Evolutionary conservation across 1,140 invertebrate species (phyloP).

Genomic region (Conopomorpha cramerella): DNA sequence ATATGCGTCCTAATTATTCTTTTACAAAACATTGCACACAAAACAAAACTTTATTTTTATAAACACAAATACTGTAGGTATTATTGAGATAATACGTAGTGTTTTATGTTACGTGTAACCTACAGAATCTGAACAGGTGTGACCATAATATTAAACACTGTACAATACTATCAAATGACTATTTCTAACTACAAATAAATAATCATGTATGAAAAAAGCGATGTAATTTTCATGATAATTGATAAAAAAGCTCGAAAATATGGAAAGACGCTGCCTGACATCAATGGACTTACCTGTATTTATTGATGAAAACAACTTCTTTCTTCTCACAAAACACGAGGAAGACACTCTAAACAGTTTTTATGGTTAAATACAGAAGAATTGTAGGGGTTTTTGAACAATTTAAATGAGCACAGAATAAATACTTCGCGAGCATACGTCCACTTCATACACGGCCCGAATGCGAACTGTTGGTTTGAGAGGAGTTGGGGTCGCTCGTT

Average conservation of each 20-base stretch:
- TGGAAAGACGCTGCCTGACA: conserved; percentile 57
- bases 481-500: conserved; percentile 38
- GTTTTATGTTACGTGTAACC: neutral
- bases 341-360: conserved; percentile 45
- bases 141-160: no score
- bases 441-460: conserved; percentile 37
- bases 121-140: neutral
- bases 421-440: conserved; percentile 50
- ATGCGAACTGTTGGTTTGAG: conserved; percentile 53
- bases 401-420: conserved; percentile 57
- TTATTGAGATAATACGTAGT: no score
- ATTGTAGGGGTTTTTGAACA: conserved; percentile 51
- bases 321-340: conserved; percentile 40
- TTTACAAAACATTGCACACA: no score
- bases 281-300: conserved; percentile 53
- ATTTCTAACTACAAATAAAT: conserved; percentile 1
- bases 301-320: conserved; percentile 34
- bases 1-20: no score
- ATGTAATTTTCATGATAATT: conserved; percentile 18
- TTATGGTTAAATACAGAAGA: no score
- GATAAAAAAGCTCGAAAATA: conserved; percentile 35
- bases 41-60: no score
- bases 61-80: no score
- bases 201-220: conserved; percentile 15
- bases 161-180: no score